Conservation (phyloP, 2,888 invertebrate species). For the Thecocarcelia acutangulata region DNA sequence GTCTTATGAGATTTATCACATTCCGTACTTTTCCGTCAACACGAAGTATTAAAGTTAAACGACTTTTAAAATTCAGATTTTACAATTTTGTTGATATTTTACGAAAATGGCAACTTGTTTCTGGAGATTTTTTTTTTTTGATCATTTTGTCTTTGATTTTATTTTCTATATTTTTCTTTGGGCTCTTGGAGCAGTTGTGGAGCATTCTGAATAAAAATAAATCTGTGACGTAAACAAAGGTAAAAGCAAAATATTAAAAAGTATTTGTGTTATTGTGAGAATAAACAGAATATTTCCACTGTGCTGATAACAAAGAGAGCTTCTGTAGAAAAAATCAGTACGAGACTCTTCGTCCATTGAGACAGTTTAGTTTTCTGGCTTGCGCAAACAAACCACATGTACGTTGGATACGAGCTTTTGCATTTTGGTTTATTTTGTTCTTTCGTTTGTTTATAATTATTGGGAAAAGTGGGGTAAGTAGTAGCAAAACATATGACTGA, state of each 20-base stretch:
- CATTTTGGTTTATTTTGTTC: not conserved
- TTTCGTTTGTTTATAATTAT: slow-evolving; percentile 1
- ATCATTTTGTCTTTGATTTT: slow-evolving; percentile 21
- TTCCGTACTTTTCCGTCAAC: too few relatives aligned
- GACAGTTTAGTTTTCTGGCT: slow-evolving; percentile 61
- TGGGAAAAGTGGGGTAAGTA: slow-evolving; percentile 45
- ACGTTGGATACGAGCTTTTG: slow-evolving; percentile 6
- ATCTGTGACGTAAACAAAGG: slow-evolving; percentile 42
- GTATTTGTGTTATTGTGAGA: slow-evolving; percentile 4
- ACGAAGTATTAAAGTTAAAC: too few relatives aligned
- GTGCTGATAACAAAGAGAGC: slow-evolving; percentile 51
- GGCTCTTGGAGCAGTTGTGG: slow-evolving; percentile 3
- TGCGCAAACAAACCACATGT: slow-evolving; percentile 57
- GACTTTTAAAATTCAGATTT: too few relatives aligned
- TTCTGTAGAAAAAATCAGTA: slow-evolving; percentile 48
- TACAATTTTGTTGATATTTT: too few relatives aligned
- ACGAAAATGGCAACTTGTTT: too few relatives aligned
- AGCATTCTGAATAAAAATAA: slow-evolving; percentile 30
- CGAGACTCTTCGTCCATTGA: slow-evolving; percentile 60
- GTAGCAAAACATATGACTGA: slow-evolving; percentile 58
- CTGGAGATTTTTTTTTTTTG: slow-evolving; percentile 2
- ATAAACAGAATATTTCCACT: slow-evolving; percentile 43
- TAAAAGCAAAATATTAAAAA: not conserved
- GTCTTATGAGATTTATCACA: too few relatives aligned
- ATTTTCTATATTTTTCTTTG: slow-evolving; percentile 13